phyloP scores from a whole-genome alignment of 2,888 invertebrate species.

The Prenolepis imparis region DNA sequence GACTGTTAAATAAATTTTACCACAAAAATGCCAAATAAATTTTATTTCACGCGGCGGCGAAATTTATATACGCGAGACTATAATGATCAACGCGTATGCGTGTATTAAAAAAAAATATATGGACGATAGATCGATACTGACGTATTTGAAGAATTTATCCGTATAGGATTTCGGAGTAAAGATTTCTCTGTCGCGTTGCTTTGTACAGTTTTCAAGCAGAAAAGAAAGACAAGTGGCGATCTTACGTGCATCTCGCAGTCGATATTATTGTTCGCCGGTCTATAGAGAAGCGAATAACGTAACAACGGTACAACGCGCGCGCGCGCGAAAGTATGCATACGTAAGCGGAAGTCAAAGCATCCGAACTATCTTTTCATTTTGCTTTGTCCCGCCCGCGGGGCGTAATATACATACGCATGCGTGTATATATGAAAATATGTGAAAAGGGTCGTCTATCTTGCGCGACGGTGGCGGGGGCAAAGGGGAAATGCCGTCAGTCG shows the following conservation, averaged over 20 bases:
- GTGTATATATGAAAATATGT: slow-evolving; percentile 52
- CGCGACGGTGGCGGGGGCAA: slow-evolving; percentile 39
- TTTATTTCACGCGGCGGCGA: slow-evolving; percentile 1
- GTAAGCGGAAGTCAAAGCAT: slow-evolving; percentile 82
- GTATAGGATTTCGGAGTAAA: slow-evolving; percentile 33
- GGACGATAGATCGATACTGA: slow-evolving; percentile 9
- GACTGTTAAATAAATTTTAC: slow-evolving; percentile 44
- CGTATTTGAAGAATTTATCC: slow-evolving; percentile 37
- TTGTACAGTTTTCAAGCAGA: not conserved
- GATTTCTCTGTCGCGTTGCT: slow-evolving; percentile 26
- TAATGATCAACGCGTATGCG: no score
- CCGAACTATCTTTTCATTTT: slow-evolving; percentile 85
- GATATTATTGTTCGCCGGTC: slow-evolving; percentile 46
- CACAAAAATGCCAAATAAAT: slow-evolving; percentile 47
- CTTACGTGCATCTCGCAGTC: slow-evolving; percentile 32
- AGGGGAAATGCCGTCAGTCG: slow-evolving; percentile 36
- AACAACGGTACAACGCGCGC: slow-evolving; percentile 56
- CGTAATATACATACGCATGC: slow-evolving; percentile 31
- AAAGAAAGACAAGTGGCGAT: not conserved
- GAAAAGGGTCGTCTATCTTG: slow-evolving; percentile 57
- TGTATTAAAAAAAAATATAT: not conserved
- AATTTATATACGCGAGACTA: not conserved
- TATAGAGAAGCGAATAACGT: slow-evolving; percentile 24
- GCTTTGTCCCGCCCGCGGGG: slow-evolving; percentile 80
- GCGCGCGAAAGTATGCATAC: slow-evolving; percentile 64